Evolutionary conservation across 2,888 invertebrate species (phyloP), one percentile per base, ranked within the genome.

Genomic region (Mesopsocus fuscifrons): DNA sequence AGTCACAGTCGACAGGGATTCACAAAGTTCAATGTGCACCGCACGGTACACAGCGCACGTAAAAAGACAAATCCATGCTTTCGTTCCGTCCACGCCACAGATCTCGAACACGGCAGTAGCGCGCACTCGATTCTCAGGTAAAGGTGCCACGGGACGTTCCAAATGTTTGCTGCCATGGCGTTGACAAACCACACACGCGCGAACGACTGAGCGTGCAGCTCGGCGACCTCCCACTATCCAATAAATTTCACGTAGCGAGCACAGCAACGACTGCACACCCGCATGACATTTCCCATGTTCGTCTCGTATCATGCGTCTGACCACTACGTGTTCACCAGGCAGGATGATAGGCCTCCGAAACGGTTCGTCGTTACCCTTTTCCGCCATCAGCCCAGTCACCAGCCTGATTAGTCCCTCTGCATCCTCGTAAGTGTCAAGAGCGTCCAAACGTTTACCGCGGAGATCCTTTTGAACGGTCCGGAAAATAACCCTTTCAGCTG

Each of bases 21-120:
- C 45, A 1, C 57, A 50, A 3, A 58, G 18, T 48, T 62, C 60
- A n/a, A 64, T 46, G 47, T 61, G 58, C 3, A 61, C 48, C 0
- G 55, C 53, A 11, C 58, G 45, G 30, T 57, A 59, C 1, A 58
- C 49, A 1, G 60, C 56, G 51, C 61, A 63, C 0, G 60, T 60
- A 44, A 54, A 56, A 3, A 63, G 30, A 9, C 50, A 48, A 11
- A 62, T 50, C 54, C 55, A 61, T 3, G 47, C 51, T 40, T 57
- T 55, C 13, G 46, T 9, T 9, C 49, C 45, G 30, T 30, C 59
- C 1, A 61, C 48, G 3, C 57, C 60, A 2, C 46, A 47, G 2
- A 55, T 45, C 44, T 57, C 55, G 50, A 58, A 56, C 13, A 48
- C 47, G 3, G 40, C 21, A 3, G 53, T 51, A 44, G 53, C 49